These are phyloP conservation scores for Drosophila neutralis DNA, from an alignment of 2,888 invertebrate species.

Conservation along the genomic window DNA sequence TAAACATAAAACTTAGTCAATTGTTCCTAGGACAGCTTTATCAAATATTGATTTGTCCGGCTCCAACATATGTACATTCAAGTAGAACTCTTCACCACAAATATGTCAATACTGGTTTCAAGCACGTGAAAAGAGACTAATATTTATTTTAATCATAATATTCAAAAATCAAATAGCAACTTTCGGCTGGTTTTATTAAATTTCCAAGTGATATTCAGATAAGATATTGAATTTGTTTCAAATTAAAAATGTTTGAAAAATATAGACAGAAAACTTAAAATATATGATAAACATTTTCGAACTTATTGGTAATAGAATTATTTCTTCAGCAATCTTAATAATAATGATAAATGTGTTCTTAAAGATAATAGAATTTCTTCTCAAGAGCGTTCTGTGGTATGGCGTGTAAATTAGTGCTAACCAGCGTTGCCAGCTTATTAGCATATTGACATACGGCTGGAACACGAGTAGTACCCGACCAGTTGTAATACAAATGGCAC, in stretches of 20 bases:
- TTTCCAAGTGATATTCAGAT: not conserved
- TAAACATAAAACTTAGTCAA: not conserved
- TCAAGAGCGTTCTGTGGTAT: slow-evolving; percentile 89
- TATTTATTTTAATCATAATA: not conserved
- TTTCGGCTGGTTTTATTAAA: not conserved
- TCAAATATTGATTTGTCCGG: not conserved
- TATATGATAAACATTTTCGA: no score
- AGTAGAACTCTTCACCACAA: not conserved
- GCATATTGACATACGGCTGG: slow-evolving; percentile 98
- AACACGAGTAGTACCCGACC: slow-evolving; percentile 93
- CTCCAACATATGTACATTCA: not conserved
- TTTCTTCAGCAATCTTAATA: not conserved
- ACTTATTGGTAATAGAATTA: not conserved
- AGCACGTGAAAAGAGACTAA: no score
- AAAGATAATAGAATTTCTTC: slow-evolving; percentile 90
- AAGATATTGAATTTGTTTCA: not conserved
- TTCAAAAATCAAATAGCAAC: not conserved
- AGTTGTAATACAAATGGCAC: slow-evolving; percentile 96
- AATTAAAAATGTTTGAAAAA: not conserved
- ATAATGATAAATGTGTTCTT: slow-evolving; percentile 70
- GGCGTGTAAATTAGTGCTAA: slow-evolving; percentile 91
- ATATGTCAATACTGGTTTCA: not conserved
- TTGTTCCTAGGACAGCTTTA: not conserved
- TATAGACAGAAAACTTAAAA: not conserved
- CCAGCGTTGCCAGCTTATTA: slow-evolving; percentile 95